Conservation (phyloP, 2,888 invertebrate species). For the Scaptomyza cyrtandrae region DNA sequence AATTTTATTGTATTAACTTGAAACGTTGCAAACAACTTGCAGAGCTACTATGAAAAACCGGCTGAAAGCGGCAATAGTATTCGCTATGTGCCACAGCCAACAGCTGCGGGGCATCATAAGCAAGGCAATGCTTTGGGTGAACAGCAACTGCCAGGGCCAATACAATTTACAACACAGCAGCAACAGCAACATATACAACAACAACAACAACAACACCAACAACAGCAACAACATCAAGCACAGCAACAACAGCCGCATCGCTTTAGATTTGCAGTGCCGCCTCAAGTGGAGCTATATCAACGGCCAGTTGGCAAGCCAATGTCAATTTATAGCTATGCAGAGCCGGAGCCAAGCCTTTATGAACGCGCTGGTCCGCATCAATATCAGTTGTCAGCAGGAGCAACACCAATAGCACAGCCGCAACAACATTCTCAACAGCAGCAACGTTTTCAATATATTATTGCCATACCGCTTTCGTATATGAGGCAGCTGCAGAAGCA, state of each 20-base stretch:
- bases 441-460: slow-evolving; percentile 80
- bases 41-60: slow-evolving; percentile 62
- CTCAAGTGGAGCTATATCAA: slow-evolving; percentile 68
- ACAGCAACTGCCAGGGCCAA: slow-evolving; percentile 43
- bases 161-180: slow-evolving; percentile 35
- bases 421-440: slow-evolving; percentile 52
- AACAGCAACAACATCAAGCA: slow-evolving; percentile 18
- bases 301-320: slow-evolving; percentile 30
- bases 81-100: slow-evolving; percentile 57
- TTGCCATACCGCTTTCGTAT: slow-evolving; percentile 81
- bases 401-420: slow-evolving; percentile 17
- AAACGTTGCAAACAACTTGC: slow-evolving; percentile 8
- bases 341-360: slow-evolving; percentile 55
- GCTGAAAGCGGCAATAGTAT: slow-evolving; percentile 34
- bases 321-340: slow-evolving; percentile 55
- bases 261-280: slow-evolving; percentile 62
- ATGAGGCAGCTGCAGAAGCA: slow-evolving; percentile 80
- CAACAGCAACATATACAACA: slow-evolving; percentile 23
- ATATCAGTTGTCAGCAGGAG: slow-evolving; percentile 46
- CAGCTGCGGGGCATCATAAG: slow-evolving; percentile 49
- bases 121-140: slow-evolving; percentile 10
- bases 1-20: slow-evolving; percentile 46
- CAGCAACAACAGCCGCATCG: slow-evolving; percentile 49
- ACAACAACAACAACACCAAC: slow-evolving; percentile 21
- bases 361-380: slow-evolving; percentile 53